A percentile compares a stretch with the other conserved stretches of the same genome.
Conservation (phyloP, 1,140 invertebrate species). For the Tetragonula clypearis region DNA sequence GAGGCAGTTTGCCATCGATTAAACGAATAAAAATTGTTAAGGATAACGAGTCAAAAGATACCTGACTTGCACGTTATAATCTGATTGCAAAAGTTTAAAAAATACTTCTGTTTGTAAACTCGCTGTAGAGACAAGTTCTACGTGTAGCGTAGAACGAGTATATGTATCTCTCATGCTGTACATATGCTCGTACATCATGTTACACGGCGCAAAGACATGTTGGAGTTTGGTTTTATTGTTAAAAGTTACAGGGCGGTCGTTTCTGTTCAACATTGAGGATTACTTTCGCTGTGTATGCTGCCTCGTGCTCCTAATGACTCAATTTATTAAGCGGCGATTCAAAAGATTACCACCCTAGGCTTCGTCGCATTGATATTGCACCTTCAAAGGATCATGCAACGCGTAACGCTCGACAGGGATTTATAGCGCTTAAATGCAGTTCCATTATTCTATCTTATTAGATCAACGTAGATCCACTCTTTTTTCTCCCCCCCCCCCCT, state of each 20-base stretch:
- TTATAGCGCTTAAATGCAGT: slow-evolving; percentile 24
- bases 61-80: not conserved
- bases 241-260: not conserved
- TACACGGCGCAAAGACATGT: not conserved
- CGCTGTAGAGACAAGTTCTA: not conserved
- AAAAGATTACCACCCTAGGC: slow-evolving; percentile 35
- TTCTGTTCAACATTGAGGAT: slow-evolving; percentile 5
- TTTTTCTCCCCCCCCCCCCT: not conserved
- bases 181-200: slow-evolving; percentile 20
- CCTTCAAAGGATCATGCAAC: slow-evolving; percentile 29
- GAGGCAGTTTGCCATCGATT: too few species aligned
- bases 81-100: not conserved
- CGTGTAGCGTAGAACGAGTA: not conserved
- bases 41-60: not conserved
- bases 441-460: slow-evolving; percentile 49
- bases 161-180: not conserved
- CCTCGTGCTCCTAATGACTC: slow-evolving; percentile 41
- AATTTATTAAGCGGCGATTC: slow-evolving; percentile 59
- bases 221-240: slow-evolving; percentile 27
- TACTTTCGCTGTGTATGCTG: slow-evolving; percentile 37
- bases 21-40: not conserved
- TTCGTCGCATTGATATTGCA: slow-evolving; percentile 44
- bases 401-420: slow-evolving; percentile 23
- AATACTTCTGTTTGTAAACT: not conserved
- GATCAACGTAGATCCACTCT: slow-evolving; percentile 25